A percentile compares a stretch with the other conserved stretches of the same genome.
phyloP scores from a whole-genome alignment of 2,888 invertebrate genomes.

The Coenonympha arcania region DNA sequence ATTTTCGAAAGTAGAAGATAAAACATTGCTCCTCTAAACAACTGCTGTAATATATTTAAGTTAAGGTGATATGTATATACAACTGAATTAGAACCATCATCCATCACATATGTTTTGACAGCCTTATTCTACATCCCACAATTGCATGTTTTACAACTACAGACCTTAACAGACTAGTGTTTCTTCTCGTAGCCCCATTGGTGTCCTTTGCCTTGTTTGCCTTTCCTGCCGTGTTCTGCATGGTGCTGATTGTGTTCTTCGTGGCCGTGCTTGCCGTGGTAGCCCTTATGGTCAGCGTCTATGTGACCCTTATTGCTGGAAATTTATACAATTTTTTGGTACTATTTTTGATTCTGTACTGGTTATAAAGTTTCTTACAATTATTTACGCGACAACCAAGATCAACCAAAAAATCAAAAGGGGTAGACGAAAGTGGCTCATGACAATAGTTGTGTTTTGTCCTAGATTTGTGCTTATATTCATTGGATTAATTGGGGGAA shows the following conservation, averaged over 20 bases:
- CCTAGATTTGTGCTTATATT: no score
- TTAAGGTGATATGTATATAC: no score
- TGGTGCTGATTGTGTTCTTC: conserved; percentile 77
- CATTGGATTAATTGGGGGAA: no score
- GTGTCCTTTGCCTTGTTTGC: conserved; percentile 72
- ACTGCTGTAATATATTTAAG: no score
- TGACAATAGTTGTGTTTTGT: no score
- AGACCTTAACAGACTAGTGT: conserved; percentile 34
- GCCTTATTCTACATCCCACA: background rate
- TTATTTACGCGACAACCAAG: no score
- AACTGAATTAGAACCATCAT: background rate
- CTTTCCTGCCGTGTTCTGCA: conserved; percentile 75
- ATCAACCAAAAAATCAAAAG: no score
- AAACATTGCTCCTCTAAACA: no score
- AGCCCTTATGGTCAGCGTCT: conserved; percentile 77
- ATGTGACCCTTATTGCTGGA: conserved; percentile 77
- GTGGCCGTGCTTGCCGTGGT: conserved; percentile 76
- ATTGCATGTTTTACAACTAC: conserved; percentile 1
- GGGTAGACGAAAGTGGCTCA: no score
- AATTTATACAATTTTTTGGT: background rate
- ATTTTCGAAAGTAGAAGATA: no score
- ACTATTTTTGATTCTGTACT: background rate
- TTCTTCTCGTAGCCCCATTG: conserved; percentile 64
- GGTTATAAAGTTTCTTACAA: no score
- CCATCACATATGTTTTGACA: background rate